These are phyloP conservation scores for Macrotus californicus DNA, from an alignment of 2,113 vertebrate genomes.

Conservation along the genomic window DNA sequence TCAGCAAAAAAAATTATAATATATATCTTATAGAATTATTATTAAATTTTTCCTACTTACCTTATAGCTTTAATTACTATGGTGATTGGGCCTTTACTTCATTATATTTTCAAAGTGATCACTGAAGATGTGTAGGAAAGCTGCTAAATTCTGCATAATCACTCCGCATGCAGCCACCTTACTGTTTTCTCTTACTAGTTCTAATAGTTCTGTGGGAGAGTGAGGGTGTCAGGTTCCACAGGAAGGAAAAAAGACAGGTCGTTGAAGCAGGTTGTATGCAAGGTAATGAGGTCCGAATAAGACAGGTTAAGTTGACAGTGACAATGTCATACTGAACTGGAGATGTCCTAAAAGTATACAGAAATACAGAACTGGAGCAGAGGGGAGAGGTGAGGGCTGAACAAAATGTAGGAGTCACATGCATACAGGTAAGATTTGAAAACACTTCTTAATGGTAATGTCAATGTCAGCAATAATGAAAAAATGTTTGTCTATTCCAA, in stretches of 20 bases:
- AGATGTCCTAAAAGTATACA: slow-evolving; percentile 14
- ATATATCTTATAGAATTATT: neutral
- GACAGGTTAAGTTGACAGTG: neutral
- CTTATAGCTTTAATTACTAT: slow-evolving; percentile 3
- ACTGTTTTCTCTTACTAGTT: neutral
- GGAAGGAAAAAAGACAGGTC: neutral
- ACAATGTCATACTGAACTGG: neutral
- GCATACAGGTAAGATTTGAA: neutral
- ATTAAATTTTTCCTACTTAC: neutral
- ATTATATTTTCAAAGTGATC: slow-evolving; percentile 31
- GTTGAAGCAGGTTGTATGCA: slow-evolving; percentile 1
- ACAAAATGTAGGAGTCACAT: neutral
- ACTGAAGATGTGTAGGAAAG: neutral
- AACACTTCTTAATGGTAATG: neutral
- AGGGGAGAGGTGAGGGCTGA: neutral
- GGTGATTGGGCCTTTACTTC: neutral
- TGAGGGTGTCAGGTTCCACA: neutral
- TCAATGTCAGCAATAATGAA: neutral
- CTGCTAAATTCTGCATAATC: neutral
- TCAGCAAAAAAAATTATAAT: neutral
- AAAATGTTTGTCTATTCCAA: neutral
- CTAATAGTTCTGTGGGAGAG: neutral
- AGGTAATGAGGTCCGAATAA: slow-evolving; percentile 8
- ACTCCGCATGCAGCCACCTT: neutral
- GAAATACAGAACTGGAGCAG: neutral